Conservation (phyloP, 2,888 invertebrate species). For the Cephus runcator region DNA sequence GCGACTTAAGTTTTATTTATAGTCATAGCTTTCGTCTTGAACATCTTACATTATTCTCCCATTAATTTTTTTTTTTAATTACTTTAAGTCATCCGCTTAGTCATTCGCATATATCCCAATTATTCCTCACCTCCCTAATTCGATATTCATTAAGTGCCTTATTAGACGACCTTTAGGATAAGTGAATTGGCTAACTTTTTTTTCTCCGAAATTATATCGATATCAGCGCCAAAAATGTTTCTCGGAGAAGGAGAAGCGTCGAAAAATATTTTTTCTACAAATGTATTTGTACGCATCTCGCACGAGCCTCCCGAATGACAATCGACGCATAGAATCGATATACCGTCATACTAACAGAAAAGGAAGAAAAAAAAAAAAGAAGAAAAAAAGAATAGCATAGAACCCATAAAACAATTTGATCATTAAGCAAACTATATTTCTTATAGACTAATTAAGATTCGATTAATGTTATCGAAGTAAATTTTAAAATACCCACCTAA, state of each 20-base stretch:
- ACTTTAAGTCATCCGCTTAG: slow-evolving; percentile 15
- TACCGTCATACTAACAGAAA: background rate
- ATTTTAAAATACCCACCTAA: background rate
- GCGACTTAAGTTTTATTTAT: background rate
- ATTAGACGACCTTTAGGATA: background rate
- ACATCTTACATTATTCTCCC: background rate
- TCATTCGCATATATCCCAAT: slow-evolving; percentile 9
- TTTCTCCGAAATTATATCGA: background rate
- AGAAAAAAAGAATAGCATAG: background rate
- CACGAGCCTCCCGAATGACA: background rate
- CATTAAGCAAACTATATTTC: background rate
- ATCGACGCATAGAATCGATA: background rate
- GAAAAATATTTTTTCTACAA: slow-evolving; percentile 2
- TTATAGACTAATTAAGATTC: background rate
- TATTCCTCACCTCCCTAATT: background rate
- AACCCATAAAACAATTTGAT: background rate
- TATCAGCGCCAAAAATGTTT: background rate
- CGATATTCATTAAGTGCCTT: slow-evolving; percentile 1
- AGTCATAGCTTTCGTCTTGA: background rate
- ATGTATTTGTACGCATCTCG: background rate
- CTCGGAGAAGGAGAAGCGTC: background rate
- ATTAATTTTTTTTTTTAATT: background rate
- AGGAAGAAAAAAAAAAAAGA: background rate
- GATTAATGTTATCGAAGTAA: background rate
- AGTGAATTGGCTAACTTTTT: background rate